phyloP scores from a whole-genome alignment of 2,888 invertebrate genomes.

The Autographa gamma region DNA sequence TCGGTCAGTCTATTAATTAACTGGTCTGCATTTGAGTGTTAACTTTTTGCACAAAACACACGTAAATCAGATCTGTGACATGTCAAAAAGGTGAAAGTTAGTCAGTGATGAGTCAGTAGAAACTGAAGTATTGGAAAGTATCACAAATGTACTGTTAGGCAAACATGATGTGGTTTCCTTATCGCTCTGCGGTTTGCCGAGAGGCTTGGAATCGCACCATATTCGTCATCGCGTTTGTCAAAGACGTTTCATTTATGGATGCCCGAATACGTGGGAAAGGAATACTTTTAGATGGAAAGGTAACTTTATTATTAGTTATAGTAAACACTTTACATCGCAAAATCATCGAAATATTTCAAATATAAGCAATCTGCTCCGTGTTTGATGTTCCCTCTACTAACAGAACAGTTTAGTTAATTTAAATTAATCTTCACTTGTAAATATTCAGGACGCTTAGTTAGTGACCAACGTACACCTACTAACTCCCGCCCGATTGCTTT shows the following conservation, averaged over 20 bases:
- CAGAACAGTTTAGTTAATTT: too few species aligned
- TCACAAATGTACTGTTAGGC: constrained; percentile 69
- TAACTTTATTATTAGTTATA: too few species aligned
- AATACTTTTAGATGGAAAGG: background rate
- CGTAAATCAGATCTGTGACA: constrained; percentile 65
- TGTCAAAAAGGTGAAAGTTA: constrained; percentile 73
- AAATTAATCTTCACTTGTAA: too few species aligned
- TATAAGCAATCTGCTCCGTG: too few species aligned
- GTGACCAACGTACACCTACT: too few species aligned
- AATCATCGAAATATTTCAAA: too few species aligned
- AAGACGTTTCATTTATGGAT: constrained; percentile 33
- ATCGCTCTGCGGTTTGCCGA: constrained; percentile 63
- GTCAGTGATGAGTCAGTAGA: constrained; percentile 59
- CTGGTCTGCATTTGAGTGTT: constrained; percentile 6
- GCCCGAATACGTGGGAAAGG: constrained; percentile 30
- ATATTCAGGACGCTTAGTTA: too few species aligned
- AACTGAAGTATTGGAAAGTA: constrained; percentile 69
- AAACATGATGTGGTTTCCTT: constrained; percentile 64
- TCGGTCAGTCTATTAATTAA: too few species aligned
- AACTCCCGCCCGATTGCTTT: too few species aligned
- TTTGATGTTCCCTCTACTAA: too few species aligned
- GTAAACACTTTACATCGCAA: too few species aligned
- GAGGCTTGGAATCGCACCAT: constrained; percentile 28
- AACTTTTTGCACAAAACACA: constrained; percentile 32
- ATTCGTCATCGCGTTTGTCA: constrained; percentile 40